A percentile compares a stretch with the other conserved stretches of the same genome.
Conservation (phyloP, 37 sponge, comb jelly and placozoan genomes). For the Geodia barretti region DNA sequence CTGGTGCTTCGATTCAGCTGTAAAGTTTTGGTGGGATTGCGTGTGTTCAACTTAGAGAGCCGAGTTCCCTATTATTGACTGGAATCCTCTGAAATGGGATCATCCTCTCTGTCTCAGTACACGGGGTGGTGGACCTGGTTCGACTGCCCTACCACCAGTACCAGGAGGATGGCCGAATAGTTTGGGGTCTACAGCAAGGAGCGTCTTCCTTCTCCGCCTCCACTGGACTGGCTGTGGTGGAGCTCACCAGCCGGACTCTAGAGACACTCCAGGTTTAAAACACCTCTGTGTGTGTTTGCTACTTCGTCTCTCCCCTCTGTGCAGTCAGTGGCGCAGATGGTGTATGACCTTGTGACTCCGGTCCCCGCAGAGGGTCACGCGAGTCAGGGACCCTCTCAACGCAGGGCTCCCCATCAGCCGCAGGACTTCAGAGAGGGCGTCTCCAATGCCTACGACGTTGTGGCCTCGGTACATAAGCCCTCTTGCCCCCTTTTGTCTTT, state of each 20-base stretch:
- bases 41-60: too few relatives aligned
- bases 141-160: conserved; percentile 97
- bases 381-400: conserved; percentile 19
- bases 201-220: conserved; percentile 87
- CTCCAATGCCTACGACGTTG: conserved; percentile 83
- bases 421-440: conserved; percentile 89
- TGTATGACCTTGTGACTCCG: conserved; percentile 75
- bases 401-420: conserved; percentile 60
- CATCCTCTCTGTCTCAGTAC: conserved; percentile 34
- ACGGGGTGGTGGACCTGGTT: conserved; percentile 87
- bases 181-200: conserved; percentile 92
- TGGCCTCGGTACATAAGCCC: conserved; percentile 55
- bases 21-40: too few relatives aligned
- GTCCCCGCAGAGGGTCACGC: conserved; percentile 9
- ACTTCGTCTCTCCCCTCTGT: background rate
- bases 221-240: conserved; percentile 87
- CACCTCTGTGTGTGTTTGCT: background rate
- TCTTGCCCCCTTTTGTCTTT: background rate
- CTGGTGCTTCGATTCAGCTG: too few relatives aligned
- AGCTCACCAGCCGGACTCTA: conserved; percentile 78
- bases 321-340: conserved; percentile 71
- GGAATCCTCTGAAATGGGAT: background rate
- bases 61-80: background rate
- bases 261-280: conserved; percentile 74
- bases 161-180: conserved; percentile 91